Evolutionary conservation across 2,113 vertebrate genomes (phyloP).

Genomic region (Anthoscopus minutus): DNA sequence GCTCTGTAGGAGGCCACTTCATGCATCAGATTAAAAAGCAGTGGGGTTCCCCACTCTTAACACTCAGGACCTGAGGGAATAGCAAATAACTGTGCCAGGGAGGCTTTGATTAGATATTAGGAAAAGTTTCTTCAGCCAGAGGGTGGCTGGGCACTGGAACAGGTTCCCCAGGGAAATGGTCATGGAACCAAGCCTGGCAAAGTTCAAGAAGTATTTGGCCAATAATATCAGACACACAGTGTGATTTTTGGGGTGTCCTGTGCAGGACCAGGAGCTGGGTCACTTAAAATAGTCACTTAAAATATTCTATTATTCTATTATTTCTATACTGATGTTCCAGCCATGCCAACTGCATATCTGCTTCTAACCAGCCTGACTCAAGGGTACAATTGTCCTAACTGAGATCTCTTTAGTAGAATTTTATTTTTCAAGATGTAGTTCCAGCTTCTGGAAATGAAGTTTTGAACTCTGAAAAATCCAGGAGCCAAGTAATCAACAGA

Average conservation of each 20-base stretch:
- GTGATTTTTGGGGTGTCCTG: neutral
- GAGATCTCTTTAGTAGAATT: neutral
- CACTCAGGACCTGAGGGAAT: neutral
- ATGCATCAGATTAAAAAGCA: neutral
- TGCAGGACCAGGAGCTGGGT: neutral
- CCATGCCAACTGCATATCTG: neutral
- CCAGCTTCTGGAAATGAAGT: neutral
- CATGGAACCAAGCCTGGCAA: neutral
- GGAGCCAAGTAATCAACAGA: neutral
- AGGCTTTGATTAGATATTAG: neutral
- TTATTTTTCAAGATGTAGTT: neutral
- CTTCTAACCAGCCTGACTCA: neutral
- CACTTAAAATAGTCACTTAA: neutral
- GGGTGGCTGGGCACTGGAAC: rapidly evolving
- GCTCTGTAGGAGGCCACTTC: neutral
- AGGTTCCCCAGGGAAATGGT: neutral
- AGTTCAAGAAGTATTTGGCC: neutral
- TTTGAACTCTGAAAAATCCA: neutral
- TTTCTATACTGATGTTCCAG: neutral
- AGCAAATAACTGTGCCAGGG: too few relatives aligned
- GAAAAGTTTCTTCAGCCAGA: neutral
- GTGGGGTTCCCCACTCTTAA: neutral
- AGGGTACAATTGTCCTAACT: neutral
- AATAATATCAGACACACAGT: neutral
- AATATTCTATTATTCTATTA: neutral